Percentiles rank a stretch among this genome's conserved stretches.
These are phyloP conservation scores for Eurois occulta DNA, from an alignment of 2,888 invertebrate genomes.

Conservation along the genomic window DNA sequence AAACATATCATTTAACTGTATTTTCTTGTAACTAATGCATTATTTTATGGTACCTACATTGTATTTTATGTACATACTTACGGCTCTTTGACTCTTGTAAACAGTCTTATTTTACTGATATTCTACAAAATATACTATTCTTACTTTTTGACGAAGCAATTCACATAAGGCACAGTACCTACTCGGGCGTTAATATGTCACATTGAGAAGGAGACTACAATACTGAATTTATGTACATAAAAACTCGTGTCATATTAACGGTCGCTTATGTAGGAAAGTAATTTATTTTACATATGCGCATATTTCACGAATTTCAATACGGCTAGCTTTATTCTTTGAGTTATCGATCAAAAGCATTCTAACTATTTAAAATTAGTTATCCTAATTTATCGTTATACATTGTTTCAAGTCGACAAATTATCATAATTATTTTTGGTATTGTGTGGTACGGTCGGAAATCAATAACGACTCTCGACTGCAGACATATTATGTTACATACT, in stretches of 20 bases:
- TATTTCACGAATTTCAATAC: conserved; percentile 11
- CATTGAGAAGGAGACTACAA: not conserved
- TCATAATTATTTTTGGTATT: conserved; percentile 16
- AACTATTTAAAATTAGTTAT: conserved; percentile 6
- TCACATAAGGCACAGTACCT: not conserved
- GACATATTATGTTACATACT: not conserved
- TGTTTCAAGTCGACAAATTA: conserved; percentile 22
- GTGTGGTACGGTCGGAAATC: not conserved
- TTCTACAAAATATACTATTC: conserved; percentile 1
- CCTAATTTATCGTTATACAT: not conserved
- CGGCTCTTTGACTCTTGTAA: conserved; percentile 9
- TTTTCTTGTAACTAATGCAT: conserved; percentile 69
- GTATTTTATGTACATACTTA: conserved; percentile 19
- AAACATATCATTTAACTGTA: conserved; percentile 83
- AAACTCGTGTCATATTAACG: not conserved
- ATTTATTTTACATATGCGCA: not conserved
- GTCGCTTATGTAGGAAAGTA: not conserved
- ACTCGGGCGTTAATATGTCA: not conserved
- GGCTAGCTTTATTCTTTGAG: not conserved
- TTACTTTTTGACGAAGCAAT: conserved; percentile 5
- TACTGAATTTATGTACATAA: not conserved
- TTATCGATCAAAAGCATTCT: conserved; percentile 15
- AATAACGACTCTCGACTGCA: conserved; percentile 1
- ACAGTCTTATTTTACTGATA: not conserved
- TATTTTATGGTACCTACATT: conserved; percentile 39